These are phyloP conservation scores for Drosophila macrospina DNA, from an alignment of 2,888 invertebrate genomes.

Conservation along the genomic window DNA sequence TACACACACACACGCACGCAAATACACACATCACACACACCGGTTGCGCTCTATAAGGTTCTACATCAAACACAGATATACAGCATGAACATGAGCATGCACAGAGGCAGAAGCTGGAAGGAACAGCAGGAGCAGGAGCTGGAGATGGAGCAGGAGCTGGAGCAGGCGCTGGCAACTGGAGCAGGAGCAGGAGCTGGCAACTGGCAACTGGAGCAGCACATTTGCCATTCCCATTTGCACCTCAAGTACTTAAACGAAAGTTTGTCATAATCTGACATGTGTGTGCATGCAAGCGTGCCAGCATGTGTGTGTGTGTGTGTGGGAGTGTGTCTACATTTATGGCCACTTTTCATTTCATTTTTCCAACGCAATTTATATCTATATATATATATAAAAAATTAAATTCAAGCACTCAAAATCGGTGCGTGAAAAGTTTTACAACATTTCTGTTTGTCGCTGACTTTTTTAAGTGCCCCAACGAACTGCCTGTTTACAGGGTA, in stretches of 20 bases:
- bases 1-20: conserved; percentile 20
- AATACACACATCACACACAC: conserved; percentile 23
- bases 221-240: conserved; percentile 66
- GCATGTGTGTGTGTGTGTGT: conserved; percentile 16
- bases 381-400: conserved; percentile 40
- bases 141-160: neutral
- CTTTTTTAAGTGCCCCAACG: conserved; percentile 40
- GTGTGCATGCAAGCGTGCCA: conserved; percentile 39
- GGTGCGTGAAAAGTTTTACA: conserved; percentile 49
- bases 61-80: conserved; percentile 66
- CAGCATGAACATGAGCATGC: neutral
- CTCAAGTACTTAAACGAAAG: conserved; percentile 68
- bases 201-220: conserved; percentile 28
- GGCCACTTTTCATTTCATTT: conserved; percentile 41
- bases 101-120: neutral
- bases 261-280: conserved; percentile 53
- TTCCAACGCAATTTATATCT: conserved; percentile 17
- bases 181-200: conserved; percentile 12
- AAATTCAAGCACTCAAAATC: conserved; percentile 66
- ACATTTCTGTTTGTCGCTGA: conserved; percentile 9
- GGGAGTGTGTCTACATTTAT: conserved; percentile 37
- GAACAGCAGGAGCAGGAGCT: no score
- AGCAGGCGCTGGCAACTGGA: neutral
- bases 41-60: conserved; percentile 44
- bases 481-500: conserved; percentile 27